These are phyloP conservation scores for Argya squamiceps DNA, from an alignment of 2,797 vertebrate genomes.

Conservation along the genomic window DNA sequence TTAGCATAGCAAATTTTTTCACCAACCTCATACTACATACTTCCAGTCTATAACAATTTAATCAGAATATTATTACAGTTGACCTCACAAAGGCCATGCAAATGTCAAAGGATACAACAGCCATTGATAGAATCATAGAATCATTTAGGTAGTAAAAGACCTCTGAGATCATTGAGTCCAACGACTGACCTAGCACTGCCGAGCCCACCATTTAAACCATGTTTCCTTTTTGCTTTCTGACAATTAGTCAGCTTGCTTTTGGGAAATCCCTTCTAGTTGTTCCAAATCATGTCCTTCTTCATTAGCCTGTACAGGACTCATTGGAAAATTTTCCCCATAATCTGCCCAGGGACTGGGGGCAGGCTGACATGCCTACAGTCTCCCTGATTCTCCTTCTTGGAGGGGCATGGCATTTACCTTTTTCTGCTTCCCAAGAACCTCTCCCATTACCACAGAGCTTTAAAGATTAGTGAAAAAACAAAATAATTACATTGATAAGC, in stretches of 20 bases:
- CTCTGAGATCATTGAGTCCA: not conserved
- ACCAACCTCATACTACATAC: not conserved
- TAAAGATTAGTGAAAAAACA: not conserved
- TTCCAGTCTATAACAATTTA: not conserved
- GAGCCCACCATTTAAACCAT: not conserved
- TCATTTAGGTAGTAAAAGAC: not conserved
- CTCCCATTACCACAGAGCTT: not conserved
- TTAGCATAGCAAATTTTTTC: not conserved
- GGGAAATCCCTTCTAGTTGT: not conserved
- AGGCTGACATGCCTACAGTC: not conserved
- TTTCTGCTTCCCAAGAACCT: not conserved
- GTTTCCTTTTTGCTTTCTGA: not conserved
- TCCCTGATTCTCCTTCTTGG: rapidly evolving
- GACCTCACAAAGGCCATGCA: not conserved
- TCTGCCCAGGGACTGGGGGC: not conserved
- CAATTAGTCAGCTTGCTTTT: not conserved
- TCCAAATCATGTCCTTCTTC: not conserved
- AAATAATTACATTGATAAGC: not conserved
- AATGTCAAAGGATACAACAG: not conserved
- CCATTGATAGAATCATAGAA: not conserved
- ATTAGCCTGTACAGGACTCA: not conserved
- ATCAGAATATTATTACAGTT: not conserved
- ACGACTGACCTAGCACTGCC: not conserved
- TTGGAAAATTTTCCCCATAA: not conserved
- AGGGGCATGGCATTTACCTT: not conserved